Evolutionary conservation across 2,113 vertebrate genomes (phyloP).

Genomic region (Tor tambroides): DNA sequence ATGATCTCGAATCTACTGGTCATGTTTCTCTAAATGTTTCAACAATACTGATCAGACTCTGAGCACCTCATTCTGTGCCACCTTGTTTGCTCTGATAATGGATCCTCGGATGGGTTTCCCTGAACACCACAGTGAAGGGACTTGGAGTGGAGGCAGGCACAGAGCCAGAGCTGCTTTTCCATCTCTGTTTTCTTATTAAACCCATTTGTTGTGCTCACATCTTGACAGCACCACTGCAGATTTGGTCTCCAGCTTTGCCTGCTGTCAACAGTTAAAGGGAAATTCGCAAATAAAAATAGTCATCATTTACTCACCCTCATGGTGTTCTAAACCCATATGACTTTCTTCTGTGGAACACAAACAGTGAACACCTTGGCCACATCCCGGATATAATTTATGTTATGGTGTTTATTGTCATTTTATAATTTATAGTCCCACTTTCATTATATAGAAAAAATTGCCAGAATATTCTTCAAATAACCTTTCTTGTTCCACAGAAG

Average conservation of each 20-base stretch:
- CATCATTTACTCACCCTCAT: too few species aligned
- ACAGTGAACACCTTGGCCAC: too few species aligned
- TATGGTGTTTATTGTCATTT: too few species aligned
- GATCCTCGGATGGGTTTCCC: constrained; percentile 17
- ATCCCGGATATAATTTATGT: too few species aligned
- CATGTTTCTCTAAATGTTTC: constrained; percentile 44
- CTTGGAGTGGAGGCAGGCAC: background rate
- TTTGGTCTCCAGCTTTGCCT: background rate
- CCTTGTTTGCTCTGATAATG: constrained; percentile 7
- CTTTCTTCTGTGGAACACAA: too few species aligned
- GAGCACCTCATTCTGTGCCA: background rate
- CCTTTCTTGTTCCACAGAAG: too few species aligned
- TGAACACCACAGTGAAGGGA: background rate
- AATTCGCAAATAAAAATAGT: background rate
- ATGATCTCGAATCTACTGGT: constrained; percentile 34
- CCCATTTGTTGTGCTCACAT: constrained; percentile 12
- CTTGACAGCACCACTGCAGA: constrained; percentile 25
- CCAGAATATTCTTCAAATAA: too few species aligned
- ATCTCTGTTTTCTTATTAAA: constrained; percentile 4
- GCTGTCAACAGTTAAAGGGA: background rate
- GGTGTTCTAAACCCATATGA: too few species aligned
- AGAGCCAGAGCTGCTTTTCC: background rate
- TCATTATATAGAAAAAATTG: too few species aligned
- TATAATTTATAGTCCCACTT: too few species aligned
- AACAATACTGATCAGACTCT: background rate